Evolutionary conservation across 2,797 vertebrate genomes (phyloP), one percentile per base, ranked within the genome.

Genomic region (Amblyopsis hoosieri): DNA sequence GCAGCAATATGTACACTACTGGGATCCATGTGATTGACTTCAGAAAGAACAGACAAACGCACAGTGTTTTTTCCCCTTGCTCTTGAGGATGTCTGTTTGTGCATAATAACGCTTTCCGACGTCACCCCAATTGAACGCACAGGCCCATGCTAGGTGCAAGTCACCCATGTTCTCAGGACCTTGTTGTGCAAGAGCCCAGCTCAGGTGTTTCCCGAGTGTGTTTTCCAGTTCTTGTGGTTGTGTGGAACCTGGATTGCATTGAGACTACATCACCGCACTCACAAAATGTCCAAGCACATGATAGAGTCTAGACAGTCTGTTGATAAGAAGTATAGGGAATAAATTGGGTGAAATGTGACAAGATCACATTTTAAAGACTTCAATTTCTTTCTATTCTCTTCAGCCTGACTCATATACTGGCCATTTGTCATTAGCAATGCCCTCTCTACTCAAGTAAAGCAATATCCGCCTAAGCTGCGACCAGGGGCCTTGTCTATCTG

Each of bases 381-480:
- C 61, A 64, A 72, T 87, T 71, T 75, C 57, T 72, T 67, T 53
- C 61, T 54, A 56, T 60, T 72, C 66, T 19, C 62, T 74, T 71
- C 73, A 72, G 31, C 37, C n/a, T 45, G 60, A 23, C 60, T 53
- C 15, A 54, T 46, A 54, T 15, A 65, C 47, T 37, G 14, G 64
- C 72, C 78, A 84, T 82, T 87, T 79, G 82, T 83, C 82, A 86
- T 79, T 62, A 83, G 73, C 66, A 51, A 68, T 6, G 69, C 74
- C 67, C 69, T 79, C 69, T 76, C 51, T 69, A 70, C 37, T 42
- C 79, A 75, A 72, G 74, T 73, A 74, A 75, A 56, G 79, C 85
- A 88, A 86, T 81, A 87, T 83, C 83, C 77, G 69, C 81, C 75
- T 12, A 6, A 62, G 75, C 75, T 77, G 69, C 70, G 57, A 13